phyloP scores from a whole-genome alignment of 2,888 invertebrate genomes.

The Belgica antarctica region DNA sequence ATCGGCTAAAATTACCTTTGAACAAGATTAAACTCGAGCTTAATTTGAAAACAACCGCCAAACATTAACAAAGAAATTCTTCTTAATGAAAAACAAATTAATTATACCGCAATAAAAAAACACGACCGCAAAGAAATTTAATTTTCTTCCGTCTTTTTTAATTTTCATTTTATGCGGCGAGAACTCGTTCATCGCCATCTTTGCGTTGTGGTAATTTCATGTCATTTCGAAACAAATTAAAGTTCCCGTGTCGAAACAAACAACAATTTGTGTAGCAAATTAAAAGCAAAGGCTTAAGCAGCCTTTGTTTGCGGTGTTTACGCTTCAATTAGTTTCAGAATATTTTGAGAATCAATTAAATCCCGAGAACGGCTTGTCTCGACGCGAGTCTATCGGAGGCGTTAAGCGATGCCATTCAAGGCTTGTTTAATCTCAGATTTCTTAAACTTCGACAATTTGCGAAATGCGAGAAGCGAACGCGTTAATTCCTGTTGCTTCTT shows the following conservation, averaged over 20 bases:
- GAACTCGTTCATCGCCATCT: not conserved
- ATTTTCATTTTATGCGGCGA: slow-evolving; percentile 11
- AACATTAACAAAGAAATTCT: no score
- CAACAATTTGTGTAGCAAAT: no score
- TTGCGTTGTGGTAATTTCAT: no score
- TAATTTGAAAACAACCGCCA: no score
- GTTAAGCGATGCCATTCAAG: slow-evolving; percentile 2
- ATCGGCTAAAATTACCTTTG: no score
- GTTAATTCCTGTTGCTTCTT: slow-evolving; percentile 14
- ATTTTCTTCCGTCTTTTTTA: slow-evolving; percentile 10
- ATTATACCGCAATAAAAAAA: not conserved
- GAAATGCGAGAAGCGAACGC: slow-evolving; percentile 12
- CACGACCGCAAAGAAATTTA: not conserved
- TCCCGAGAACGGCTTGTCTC: not conserved
- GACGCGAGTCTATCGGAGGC: not conserved
- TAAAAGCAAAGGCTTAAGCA: no score
- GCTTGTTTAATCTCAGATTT: no score
- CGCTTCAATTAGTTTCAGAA: not conserved
- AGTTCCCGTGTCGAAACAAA: no score
- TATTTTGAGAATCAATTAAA: slow-evolving; percentile 4
- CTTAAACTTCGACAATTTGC: not conserved
- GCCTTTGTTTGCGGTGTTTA: slow-evolving; percentile 22
- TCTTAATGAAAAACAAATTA: slow-evolving; percentile 27
- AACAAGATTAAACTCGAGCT: no score
- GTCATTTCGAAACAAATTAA: no score